These are phyloP conservation scores for Hypselothyrea guttata DNA, from an alignment of 2,888 invertebrate genomes.

Conservation along the genomic window DNA sequence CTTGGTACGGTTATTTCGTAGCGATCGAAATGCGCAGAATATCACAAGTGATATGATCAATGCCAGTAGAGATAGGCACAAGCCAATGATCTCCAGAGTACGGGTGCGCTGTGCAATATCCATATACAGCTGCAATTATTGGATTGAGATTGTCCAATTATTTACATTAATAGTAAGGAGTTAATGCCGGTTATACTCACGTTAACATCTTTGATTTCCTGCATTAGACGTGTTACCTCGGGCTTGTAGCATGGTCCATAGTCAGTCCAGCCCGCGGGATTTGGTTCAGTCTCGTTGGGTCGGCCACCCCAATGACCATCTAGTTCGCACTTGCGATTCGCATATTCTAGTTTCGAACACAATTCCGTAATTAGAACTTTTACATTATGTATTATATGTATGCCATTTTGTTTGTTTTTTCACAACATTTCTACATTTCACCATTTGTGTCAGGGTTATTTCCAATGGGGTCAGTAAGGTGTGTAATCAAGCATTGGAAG, in stretches of 20 bases:
- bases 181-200: conserved; percentile 50
- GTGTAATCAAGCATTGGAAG: not conserved
- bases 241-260: conserved; percentile 90
- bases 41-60: conserved; percentile 90
- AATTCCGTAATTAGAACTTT: conserved; percentile 14
- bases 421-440: too few species aligned
- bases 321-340: conserved; percentile 87
- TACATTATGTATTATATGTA: not conserved
- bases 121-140: conserved; percentile 84
- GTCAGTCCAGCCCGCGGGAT: conserved; percentile 89
- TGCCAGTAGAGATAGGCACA: conserved; percentile 89
- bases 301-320: conserved; percentile 88
- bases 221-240: conserved; percentile 86
- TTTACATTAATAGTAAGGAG: not conserved
- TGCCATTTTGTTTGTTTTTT: not conserved
- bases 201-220: conserved; percentile 83
- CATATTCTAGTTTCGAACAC: conserved; percentile 84
- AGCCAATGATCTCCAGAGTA: conserved; percentile 92
- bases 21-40: conserved; percentile 90
- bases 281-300: conserved; percentile 79
- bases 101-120: conserved; percentile 88
- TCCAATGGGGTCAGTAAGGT: not conserved
- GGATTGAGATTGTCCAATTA: too few species aligned
- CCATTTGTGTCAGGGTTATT: not conserved
- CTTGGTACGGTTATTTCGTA: conserved; percentile 91